These are phyloP conservation scores for Scleropages formosus DNA, from an alignment of 2,797 vertebrate species.

Conservation along the genomic window DNA sequence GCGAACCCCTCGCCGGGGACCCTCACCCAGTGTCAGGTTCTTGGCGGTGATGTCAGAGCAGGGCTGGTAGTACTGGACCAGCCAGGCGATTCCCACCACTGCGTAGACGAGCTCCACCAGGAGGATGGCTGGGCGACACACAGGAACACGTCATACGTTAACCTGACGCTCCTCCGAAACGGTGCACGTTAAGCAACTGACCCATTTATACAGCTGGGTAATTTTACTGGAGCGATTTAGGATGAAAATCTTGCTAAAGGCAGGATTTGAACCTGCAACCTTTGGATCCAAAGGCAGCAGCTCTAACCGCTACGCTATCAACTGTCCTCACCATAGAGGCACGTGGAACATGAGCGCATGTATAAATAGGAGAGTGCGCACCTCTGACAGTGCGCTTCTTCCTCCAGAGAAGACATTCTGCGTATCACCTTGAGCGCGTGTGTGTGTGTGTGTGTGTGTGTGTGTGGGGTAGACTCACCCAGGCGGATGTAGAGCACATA, in stretches of 20 bases:
- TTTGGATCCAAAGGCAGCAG: too few species aligned
- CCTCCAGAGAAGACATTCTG: not conserved
- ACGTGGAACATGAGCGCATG: not conserved
- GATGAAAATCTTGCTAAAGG: too few species aligned
- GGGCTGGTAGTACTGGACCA: constrained; percentile 92
- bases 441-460: not conserved
- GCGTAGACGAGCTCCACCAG: constrained; percentile 95
- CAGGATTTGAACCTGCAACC: too few species aligned
- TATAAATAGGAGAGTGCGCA: constrained; percentile 9
- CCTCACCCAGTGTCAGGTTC: constrained; percentile 90
- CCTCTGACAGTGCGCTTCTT: not conserved
- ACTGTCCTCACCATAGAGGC: too few species aligned
- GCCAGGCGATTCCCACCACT: constrained; percentile 95
- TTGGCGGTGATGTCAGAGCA: constrained; percentile 96
- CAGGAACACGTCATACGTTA: constrained; percentile 18
- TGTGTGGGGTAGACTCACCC: constrained; percentile 77
- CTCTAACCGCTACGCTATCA: too few species aligned
- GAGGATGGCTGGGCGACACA: constrained; percentile 77
- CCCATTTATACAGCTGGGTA: too few species aligned
- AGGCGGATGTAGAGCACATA: constrained; percentile 97
- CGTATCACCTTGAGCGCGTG: not conserved
- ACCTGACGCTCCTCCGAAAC: too few species aligned
- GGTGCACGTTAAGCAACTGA: too few species aligned
- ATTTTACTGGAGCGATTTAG: too few species aligned
- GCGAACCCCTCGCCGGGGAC: not conserved